Evolutionary conservation across 1,140 invertebrate species (phyloP), one percentile per base, ranked within the genome.

Genomic region (Xylocopa sonorina): DNA sequence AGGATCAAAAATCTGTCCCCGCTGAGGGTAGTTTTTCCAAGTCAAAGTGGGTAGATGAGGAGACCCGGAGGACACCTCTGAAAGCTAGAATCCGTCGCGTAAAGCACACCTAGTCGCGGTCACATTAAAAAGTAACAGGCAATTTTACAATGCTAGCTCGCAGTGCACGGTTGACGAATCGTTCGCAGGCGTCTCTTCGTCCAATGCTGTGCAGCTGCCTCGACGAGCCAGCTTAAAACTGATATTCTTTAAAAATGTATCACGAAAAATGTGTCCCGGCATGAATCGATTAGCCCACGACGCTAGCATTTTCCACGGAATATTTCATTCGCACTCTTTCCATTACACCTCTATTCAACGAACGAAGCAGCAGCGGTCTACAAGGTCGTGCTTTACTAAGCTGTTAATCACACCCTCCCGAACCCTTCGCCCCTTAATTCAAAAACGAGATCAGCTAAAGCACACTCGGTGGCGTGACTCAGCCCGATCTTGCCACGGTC

Each of bases 21-120:
- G 6, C 53, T 77, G 27, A 58, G 41, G 60, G 66, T 53, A 77
- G 50, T 71, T 77, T 77, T 77, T 69, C 66, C 67, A 78, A 78
- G 75, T 78, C 75, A 78, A 78, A 78, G 55, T 60, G 67, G 29
- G 32, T 71, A 69, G 66, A 77, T 60, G 75, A 78, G 55, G 43
- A 48, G 27, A 18, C 4, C 32, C 46, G 27, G 12, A 43, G 58
- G 41, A n/a, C 43, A 27, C 38, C 43, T 27, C 12, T n/a, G 14
- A 60, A 60, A 60, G 46, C 12, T 16, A 14, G 4, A 9, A 51
- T 46, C 34, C 16, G 24, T 18, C 58, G 51, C 64, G 69, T 77
- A 77, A 77, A 75, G 43, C 48, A 73, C 32, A 18, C 14, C 41
- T 18, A 3, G 18, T 24, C 24, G 46, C 14, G 16, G 29, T 14